Evolutionary conservation across 2,113 vertebrate genomes (phyloP), one percentile per base, ranked within the genome.

Genomic region (Oceanites oceanicus): DNA sequence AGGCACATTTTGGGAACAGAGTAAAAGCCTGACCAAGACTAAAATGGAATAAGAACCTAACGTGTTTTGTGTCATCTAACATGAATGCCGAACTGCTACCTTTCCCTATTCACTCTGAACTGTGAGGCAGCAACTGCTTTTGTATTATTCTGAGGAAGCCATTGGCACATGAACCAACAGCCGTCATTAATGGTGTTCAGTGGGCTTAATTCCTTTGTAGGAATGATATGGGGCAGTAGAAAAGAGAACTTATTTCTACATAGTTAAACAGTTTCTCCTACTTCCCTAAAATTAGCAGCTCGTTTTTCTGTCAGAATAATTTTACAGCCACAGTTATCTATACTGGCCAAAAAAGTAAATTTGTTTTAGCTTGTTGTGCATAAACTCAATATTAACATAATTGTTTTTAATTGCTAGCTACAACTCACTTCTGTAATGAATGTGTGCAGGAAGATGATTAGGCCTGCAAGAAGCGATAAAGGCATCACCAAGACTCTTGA

Each of bases 401-500:
- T 67, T 65, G n/a, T 52, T 92, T 94, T 81, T 56, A 87, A 90
- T 65, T 95, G 89, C n/a, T 92, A 61, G 52, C 56, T 92, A 34
- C 0, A 3, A 21, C 68, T 90, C 36, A 20, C 29, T 86, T 74
- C 68, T 82, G 23, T 92, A 55, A 87, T 61, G 56, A 82, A 30
- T 30, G 17, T 68, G n/a, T 75, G 56, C 66, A 91, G 86, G 70
- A 91, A 92, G 90, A 79, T 67, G 15, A 49, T 82, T 88, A 94
- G 83, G 62, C n/a, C 79, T 88, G 62, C 58, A 75, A 81, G 75
- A 88, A 86, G 25, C 66, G 67, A 13, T 44, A 65, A 62, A 93
- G 77, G 45, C 19, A 86, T 71, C 50, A 83, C 36, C 68, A 81
- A 63, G 49, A 58, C n/a, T 88, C 58, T 26, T 74, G 66, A 88